These are phyloP conservation scores for Eristalinus sepulchralis DNA, from an alignment of 2,888 invertebrate genomes.

Conservation along the genomic window DNA sequence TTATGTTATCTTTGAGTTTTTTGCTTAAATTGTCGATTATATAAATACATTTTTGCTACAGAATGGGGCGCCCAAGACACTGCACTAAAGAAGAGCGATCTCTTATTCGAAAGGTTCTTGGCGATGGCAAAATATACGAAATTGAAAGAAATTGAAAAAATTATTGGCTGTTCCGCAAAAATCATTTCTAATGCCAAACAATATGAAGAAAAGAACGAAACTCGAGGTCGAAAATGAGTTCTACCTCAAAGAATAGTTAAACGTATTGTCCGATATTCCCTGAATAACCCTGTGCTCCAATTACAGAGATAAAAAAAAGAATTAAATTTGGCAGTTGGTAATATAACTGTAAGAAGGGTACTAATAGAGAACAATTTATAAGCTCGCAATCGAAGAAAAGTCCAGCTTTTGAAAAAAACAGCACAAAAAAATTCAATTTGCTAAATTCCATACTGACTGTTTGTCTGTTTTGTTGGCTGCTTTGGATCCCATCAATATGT, in stretches of 20 bases:
- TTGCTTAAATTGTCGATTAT: neutral
- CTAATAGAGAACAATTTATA: too few species aligned
- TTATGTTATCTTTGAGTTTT: neutral
- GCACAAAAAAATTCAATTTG: neutral
- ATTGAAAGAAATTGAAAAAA: neutral
- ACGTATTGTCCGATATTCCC: too few species aligned
- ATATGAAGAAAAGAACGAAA: neutral
- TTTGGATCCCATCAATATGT: constrained; percentile 12
- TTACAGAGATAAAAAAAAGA: too few species aligned
- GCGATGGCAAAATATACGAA: neutral
- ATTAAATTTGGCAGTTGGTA: too few species aligned
- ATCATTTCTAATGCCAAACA: neutral
- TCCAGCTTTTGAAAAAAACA: too few species aligned
- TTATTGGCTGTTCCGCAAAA: neutral
- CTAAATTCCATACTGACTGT: neutral
- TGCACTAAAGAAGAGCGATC: neutral
- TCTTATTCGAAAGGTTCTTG: neutral
- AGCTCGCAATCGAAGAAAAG: too few species aligned
- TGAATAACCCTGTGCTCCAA: too few species aligned
- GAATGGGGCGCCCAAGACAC: neutral
- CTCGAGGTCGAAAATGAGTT: neutral
- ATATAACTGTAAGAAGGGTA: too few species aligned
- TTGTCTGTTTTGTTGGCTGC: neutral
- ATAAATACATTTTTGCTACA: neutral
- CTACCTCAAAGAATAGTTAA: neutral